Base-by-base conservation (phyloP, 2,797 vertebrate genomes). In the Limnodromus scolopaceus region DNA sequence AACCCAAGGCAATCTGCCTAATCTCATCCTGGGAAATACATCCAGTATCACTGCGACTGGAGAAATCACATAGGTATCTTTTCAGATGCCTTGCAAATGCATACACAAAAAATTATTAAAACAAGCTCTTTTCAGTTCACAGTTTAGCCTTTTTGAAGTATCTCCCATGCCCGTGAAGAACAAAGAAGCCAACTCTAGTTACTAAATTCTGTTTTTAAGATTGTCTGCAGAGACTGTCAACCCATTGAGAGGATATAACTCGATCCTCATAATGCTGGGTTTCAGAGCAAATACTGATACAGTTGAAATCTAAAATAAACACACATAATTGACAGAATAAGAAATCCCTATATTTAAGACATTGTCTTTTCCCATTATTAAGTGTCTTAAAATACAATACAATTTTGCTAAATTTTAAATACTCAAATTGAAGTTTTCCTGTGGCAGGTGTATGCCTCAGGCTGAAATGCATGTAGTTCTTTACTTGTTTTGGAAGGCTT, bases 1-100 rank as follows among this genome's bases (percentile, higher is more conserved):
- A 95, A 92, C 75, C 57, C 79, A 71, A 93, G 90, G 90, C 92
- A 92, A 53, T 92, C 79, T 93, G 85, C 72, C 54, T 94, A 89
- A 91, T 92, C 93, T 95, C 79, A 91, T 84, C 68, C 84, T 85
- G 84, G 81, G 84, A 82, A 94, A 89, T 75, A 60, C 71, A 68
- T 69, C 65, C 68, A 80, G 38, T 58, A 68, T 77, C 78, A 58
- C 30, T 78, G 75, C 27, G 71, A 92, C 57, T 83, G 71, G 27
- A 89, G 64, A 89, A 92, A 80, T 77, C 89, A 84, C 32, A 32
- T 41, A 79, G 45, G 41, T 64, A 32, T 92, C 92, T 94, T 91
- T 91, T 81, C 49, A 61, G 38, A 65, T 93, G 71, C 41, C 68
- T 92, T 77, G 39, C 23, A 84, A 89, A 60, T 45, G 32, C 45